Conservation (phyloP, 1,140 invertebrate genomes). For the Aphelinus atriplicis region DNA sequence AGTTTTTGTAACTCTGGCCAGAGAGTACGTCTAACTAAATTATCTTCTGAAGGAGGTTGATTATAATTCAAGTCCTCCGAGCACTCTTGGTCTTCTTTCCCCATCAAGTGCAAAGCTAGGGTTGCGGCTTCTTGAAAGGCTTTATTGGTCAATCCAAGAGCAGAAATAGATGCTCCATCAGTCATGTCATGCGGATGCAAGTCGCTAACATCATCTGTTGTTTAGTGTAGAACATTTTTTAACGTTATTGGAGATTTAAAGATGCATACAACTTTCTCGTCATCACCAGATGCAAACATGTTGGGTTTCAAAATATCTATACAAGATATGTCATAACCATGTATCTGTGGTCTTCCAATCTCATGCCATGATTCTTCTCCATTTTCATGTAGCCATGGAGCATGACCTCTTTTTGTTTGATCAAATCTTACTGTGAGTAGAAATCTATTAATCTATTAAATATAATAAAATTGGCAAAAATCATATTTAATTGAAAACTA, state of each 20-base stretch:
- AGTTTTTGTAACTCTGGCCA: no score
- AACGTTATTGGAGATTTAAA: conserved; percentile 88
- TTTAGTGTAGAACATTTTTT: conserved; percentile 67
- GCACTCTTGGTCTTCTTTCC: conserved; percentile 72
- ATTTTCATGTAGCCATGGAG: conserved; percentile 73
- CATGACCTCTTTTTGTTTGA: conserved; percentile 92
- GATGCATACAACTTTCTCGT: conserved; percentile 92
- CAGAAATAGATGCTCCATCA: conserved; percentile 88
- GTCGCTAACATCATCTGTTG: conserved; percentile 59
- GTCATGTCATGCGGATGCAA: conserved; percentile 60
- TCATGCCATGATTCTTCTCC: conserved; percentile 82
- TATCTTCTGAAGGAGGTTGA: no score
- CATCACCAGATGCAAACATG: no score
- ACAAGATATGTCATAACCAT: conserved; percentile 93
- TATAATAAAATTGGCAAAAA: no score
- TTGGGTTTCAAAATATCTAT: conserved; percentile 77
- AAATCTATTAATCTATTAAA: conserved; percentile 58
- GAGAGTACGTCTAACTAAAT: no score
- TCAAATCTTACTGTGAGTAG: conserved; percentile 83
- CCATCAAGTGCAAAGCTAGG: conserved; percentile 51
- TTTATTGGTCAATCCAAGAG: conserved; percentile 96
- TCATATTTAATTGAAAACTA: no score
- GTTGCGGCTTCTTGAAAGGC: conserved; percentile 80
- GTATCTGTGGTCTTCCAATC: conserved; percentile 92
- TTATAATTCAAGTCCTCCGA: no score